Conservation (phyloP, 2,888 invertebrate genomes). For the Machimus atricapillus region DNA sequence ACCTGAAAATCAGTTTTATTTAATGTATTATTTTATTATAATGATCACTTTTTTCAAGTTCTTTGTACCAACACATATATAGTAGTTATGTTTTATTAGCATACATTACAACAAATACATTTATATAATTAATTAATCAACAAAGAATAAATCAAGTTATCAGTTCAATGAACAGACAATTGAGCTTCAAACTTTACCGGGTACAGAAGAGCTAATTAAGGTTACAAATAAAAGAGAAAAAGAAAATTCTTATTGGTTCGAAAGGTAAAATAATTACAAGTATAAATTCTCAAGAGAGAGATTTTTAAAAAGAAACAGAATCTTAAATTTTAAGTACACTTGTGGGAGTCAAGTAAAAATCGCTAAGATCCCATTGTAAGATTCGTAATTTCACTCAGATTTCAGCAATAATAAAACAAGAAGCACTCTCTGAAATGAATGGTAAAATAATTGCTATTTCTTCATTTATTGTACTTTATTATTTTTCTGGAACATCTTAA, state of each 20-base stretch:
- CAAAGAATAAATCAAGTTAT: background rate
- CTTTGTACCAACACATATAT: background rate
- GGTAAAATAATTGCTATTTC: no score
- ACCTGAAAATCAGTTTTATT: slow-evolving; percentile 66
- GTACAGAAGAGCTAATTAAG: background rate
- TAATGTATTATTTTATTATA: background rate
- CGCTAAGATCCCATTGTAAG: background rate
- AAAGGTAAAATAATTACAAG: background rate
- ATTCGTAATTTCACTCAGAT: background rate
- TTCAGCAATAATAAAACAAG: no score
- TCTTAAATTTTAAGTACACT: background rate
- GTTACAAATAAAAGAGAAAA: background rate
- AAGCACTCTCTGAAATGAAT: no score
- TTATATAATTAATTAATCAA: background rate
- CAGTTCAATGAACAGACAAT: background rate
- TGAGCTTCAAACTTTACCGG: background rate
- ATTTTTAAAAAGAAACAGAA: background rate
- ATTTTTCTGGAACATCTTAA: no score
- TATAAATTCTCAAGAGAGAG: background rate
- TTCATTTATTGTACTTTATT: no score
- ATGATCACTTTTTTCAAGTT: background rate
- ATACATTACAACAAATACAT: no score
- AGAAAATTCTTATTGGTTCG: background rate
- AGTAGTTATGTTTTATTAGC: no score
- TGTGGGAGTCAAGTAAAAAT: background rate